Conservation (phyloP, 92 coral and sea anemone genomes). For the Scolanthus callimorphus region DNA sequence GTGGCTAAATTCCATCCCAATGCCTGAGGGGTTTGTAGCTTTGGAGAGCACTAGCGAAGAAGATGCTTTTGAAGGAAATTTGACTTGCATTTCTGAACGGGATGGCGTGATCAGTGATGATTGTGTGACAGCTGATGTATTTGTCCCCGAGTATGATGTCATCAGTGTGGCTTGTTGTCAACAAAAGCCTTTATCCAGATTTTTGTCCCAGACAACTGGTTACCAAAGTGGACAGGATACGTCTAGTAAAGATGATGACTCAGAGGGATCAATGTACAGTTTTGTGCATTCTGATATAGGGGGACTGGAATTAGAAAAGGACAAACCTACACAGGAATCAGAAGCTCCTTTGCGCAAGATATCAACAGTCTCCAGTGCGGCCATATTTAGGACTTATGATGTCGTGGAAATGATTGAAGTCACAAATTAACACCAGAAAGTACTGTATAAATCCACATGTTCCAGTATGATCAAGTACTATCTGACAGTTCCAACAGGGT, state of each 20-base stretch:
- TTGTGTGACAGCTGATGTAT: not conserved
- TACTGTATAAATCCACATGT: no score
- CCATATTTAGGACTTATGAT: slow-evolving; percentile 66
- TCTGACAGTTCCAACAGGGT: no score
- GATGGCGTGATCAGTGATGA: not conserved
- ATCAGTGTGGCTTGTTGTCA: slow-evolving; percentile 57
- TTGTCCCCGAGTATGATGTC: slow-evolving; percentile 54
- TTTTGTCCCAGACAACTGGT: slow-evolving; percentile 18
- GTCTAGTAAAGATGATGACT: slow-evolving; percentile 9
- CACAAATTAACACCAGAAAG: no score
- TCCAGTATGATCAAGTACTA: no score
- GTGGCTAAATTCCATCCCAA: slow-evolving; percentile 38
- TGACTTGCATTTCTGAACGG: slow-evolving; percentile 4
- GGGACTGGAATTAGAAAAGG: slow-evolving; percentile 45
- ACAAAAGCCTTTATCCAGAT: not conserved
- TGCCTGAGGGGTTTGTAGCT: not conserved
- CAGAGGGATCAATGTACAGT: slow-evolving; percentile 57
- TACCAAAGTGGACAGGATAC: slow-evolving; percentile 22
- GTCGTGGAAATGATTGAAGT: slow-evolving; percentile 81
- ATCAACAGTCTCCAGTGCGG: slow-evolving; percentile 55
- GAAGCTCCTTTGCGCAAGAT: slow-evolving; percentile 26
- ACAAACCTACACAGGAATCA: slow-evolving; percentile 23
- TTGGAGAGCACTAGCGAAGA: slow-evolving; percentile 11
- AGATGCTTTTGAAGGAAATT: not conserved
- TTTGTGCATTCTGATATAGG: slow-evolving; percentile 81